phyloP scores from a whole-genome alignment of 2,113 vertebrate genomes.

The Triplophysa tibetana region DNA sequence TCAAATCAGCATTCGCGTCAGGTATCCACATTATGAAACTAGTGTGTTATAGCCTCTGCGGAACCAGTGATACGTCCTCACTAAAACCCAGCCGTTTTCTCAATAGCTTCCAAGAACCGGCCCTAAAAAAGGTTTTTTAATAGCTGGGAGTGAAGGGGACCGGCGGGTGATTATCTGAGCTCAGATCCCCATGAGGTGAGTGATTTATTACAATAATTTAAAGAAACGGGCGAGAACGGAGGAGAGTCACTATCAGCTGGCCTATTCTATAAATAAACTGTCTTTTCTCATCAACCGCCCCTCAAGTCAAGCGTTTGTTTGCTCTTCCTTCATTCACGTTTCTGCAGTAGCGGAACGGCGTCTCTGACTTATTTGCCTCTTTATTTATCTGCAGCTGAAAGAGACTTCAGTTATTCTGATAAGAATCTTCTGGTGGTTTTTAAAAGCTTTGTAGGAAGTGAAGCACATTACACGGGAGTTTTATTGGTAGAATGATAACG shows the following conservation, averaged over 20 bases:
- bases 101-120: not conserved
- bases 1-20: conserved; percentile 21
- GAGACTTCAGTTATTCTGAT: conserved; percentile 18
- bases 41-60: not conserved
- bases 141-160: conserved; percentile 45
- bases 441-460: not conserved
- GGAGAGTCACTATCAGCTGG: conserved; percentile 48
- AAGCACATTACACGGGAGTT: not conserved
- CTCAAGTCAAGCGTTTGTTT: conserved; percentile 43
- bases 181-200: conserved; percentile 47
- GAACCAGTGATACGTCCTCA: not conserved
- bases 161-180: conserved; percentile 49
- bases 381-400: not conserved
- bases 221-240: conserved; percentile 50
- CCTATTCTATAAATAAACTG: conserved; percentile 57
- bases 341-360: conserved; percentile 1
- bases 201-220: conserved; percentile 65
- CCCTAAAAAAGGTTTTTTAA: conserved; percentile 52
- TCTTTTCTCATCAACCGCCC: conserved; percentile 47
- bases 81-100: not conserved
- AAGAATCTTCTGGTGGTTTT: not conserved
- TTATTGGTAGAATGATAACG: not conserved
- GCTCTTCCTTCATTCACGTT: conserved; percentile 22
- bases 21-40: conserved; percentile 15
- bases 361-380: conserved; percentile 33